Evolutionary conservation across 2,888 invertebrate genomes (phyloP).

Genomic region (Syrista parreyssii): DNA sequence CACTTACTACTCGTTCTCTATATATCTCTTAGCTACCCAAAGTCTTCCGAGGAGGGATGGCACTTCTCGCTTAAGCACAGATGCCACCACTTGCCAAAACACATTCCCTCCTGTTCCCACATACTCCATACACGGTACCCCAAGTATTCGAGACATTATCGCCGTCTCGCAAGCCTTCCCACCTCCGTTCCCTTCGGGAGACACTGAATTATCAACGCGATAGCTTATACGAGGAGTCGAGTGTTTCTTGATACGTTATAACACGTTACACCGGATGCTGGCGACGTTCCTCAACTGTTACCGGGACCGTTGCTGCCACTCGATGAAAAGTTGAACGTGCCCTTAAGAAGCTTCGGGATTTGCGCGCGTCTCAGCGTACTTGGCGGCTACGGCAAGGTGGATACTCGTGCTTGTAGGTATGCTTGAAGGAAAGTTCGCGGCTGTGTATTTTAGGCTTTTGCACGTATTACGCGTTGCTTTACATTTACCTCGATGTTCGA

Average conservation of each 20-base stretch:
- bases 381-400: background rate
- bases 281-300: background rate
- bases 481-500: background rate
- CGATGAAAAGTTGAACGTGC: background rate
- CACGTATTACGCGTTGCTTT: background rate
- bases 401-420: background rate
- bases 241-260: constrained; percentile 4
- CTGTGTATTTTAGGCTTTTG: background rate
- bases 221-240: background rate
- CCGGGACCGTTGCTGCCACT: background rate
- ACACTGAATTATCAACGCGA: constrained; percentile 27
- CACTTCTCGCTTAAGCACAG: constrained; percentile 44
- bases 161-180: constrained; percentile 33
- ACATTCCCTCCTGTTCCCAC: constrained; percentile 32
- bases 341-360: background rate
- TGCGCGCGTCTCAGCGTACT: background rate
- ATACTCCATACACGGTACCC: background rate
- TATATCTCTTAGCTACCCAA: constrained; percentile 4
- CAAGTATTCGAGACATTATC: constrained; percentile 36
- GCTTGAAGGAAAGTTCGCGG: background rate
- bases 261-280: background rate
- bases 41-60: constrained; percentile 17
- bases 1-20: background rate
- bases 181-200: background rate
- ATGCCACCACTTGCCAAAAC: constrained; percentile 54